phyloP scores from a whole-genome alignment of 2,888 invertebrate species.

The Pegoplata infirma region DNA sequence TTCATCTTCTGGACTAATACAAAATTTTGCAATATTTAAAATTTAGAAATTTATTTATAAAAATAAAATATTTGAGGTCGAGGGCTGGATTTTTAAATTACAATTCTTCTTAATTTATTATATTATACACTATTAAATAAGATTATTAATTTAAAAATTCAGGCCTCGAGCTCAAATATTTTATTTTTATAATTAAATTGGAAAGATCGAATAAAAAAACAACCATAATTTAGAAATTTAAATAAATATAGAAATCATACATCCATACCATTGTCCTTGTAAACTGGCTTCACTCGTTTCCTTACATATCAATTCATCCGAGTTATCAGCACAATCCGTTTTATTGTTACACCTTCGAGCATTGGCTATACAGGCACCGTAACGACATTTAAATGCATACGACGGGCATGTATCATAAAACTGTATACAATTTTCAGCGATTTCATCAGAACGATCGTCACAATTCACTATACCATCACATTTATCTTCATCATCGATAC shows the following conservation, averaged over 20 bases:
- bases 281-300: constrained; percentile 23
- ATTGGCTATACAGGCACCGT: constrained; percentile 70
- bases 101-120: too few species aligned
- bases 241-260: too few species aligned
- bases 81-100: too few species aligned
- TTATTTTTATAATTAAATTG: too few species aligned
- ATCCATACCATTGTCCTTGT: constrained; percentile 56
- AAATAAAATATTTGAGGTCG: too few species aligned
- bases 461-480: constrained; percentile 73
- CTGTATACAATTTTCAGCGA: constrained; percentile 69
- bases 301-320: constrained; percentile 63
- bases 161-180: too few species aligned
- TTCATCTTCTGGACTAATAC: constrained; percentile 21
- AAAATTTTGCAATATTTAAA: too few species aligned
- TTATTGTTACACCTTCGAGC: constrained; percentile 62
- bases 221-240: too few species aligned
- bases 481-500: constrained; percentile 67
- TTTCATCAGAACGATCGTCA: constrained; percentile 73
- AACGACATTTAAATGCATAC: constrained; percentile 76
- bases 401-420: constrained; percentile 77
- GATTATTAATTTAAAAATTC: too few species aligned
- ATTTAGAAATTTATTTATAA: too few species aligned
- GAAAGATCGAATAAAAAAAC: too few species aligned
- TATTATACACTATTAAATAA: too few species aligned
- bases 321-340: constrained; percentile 67